These are phyloP conservation scores for Xiphorhynchus erythropygius DNA, from an alignment of 2,797 vertebrate species.

Conservation along the genomic window DNA sequence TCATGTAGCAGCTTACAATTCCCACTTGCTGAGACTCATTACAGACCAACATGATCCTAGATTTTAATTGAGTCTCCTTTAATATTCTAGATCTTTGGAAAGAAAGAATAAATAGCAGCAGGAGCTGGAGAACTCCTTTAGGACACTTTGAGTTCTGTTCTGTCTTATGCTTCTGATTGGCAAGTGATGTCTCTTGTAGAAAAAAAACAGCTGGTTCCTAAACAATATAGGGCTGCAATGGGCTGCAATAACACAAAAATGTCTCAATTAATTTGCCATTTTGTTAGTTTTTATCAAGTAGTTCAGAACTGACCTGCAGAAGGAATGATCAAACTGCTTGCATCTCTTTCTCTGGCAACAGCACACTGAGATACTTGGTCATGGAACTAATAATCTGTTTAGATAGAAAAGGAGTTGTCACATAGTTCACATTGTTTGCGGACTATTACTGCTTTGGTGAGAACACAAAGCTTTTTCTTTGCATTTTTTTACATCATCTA, in stretches of 20 bases:
- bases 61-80: background rate
- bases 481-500: background rate
- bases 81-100: background rate
- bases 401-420: background rate
- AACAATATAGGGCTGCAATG: background rate
- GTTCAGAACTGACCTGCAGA: background rate
- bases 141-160: background rate
- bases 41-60: background rate
- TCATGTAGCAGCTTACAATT: background rate
- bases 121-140: background rate
- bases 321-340: background rate
- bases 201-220: background rate
- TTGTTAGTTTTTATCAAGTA: background rate
- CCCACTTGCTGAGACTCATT: accelerated
- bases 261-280: background rate
- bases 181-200: background rate
- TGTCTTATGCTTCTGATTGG: background rate
- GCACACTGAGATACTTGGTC: background rate
- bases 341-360: background rate
- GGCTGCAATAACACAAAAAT: background rate
- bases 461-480: background rate
- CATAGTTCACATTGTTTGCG: background rate
- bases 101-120: background rate
- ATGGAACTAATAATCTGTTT: background rate
- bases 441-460: background rate